These are phyloP conservation scores for Cottus gobio DNA, from an alignment of 2,113 vertebrate genomes.

Conservation along the genomic window DNA sequence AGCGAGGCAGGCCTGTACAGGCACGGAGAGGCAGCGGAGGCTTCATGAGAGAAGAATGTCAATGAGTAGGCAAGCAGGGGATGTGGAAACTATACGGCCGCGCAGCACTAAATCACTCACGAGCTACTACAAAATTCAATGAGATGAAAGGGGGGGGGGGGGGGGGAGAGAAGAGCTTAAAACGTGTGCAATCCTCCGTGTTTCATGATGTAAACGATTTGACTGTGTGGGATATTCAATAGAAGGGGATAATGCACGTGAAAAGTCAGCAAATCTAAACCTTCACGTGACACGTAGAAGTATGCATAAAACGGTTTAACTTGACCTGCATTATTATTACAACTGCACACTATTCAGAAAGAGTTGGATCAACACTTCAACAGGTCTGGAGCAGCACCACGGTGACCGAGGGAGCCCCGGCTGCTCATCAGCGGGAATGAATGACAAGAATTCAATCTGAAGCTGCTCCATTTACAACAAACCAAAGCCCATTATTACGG, in stretches of 20 bases:
- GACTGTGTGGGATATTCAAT: neutral
- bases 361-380: neutral
- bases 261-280: neutral
- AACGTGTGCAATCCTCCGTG: neutral
- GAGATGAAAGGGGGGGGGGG: too few species aligned
- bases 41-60: slow-evolving; percentile 73
- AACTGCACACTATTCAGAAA: neutral
- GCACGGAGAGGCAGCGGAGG: slow-evolving; percentile 35
- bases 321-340: neutral
- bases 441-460: slow-evolving; percentile 37
- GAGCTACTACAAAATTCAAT: neutral
- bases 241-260: neutral
- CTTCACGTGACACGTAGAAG: neutral
- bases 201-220: neutral
- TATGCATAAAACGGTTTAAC: neutral
- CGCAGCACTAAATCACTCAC: neutral
- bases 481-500: slow-evolving; percentile 1
- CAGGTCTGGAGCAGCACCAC: neutral
- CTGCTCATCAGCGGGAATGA: slow-evolving; percentile 31
- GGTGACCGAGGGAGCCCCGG: neutral
- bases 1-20: slow-evolving; percentile 57
- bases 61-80: slow-evolving; percentile 49
- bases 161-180: neutral
- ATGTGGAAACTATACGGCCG: slow-evolving; percentile 24
- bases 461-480: slow-evolving; percentile 21